Percentiles rank a stretch among this genome's conserved stretches.
These are phyloP conservation scores for Tenebrio molitor DNA, from an alignment of 1,140 invertebrate species.

Conservation along the genomic window DNA sequence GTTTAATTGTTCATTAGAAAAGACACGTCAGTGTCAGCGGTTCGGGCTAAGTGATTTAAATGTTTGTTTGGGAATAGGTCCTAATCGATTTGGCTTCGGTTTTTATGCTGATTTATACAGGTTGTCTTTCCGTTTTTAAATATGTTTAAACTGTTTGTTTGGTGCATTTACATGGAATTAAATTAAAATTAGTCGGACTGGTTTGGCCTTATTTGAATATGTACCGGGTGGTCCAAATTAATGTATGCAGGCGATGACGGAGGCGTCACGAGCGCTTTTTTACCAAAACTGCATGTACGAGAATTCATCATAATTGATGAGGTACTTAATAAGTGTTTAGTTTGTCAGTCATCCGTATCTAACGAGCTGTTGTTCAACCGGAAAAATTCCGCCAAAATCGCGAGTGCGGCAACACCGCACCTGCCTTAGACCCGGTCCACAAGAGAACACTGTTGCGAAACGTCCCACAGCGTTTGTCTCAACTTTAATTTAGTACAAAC, in stretches of 20 bases:
- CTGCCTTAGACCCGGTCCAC: too few relatives aligned
- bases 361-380: not conserved
- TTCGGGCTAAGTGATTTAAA: slow-evolving; percentile 18
- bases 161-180: slow-evolving; percentile 30
- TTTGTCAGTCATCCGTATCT: not conserved
- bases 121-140: slow-evolving; percentile 27
- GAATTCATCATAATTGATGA: slow-evolving; percentile 13
- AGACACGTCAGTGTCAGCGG: slow-evolving; percentile 13
- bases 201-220: slow-evolving; percentile 39
- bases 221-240: slow-evolving; percentile 33
- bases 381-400: not conserved
- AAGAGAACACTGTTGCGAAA: too few relatives aligned
- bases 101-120: slow-evolving; percentile 36
- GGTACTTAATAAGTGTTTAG: slow-evolving; percentile 10
- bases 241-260: slow-evolving; percentile 30
- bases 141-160: slow-evolving; percentile 38
- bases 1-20: slow-evolving; percentile 29
- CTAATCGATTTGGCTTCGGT: slow-evolving; percentile 31
- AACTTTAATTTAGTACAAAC: not conserved
- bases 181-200: slow-evolving; percentile 38
- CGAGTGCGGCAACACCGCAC: not conserved
- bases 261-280: slow-evolving; percentile 5
- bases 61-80: slow-evolving; percentile 2
- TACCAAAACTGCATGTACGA: slow-evolving; percentile 17
- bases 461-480: not conserved